Base-by-base conservation (phyloP, 2,113 vertebrate genomes). In the Abramis brama region DNA sequence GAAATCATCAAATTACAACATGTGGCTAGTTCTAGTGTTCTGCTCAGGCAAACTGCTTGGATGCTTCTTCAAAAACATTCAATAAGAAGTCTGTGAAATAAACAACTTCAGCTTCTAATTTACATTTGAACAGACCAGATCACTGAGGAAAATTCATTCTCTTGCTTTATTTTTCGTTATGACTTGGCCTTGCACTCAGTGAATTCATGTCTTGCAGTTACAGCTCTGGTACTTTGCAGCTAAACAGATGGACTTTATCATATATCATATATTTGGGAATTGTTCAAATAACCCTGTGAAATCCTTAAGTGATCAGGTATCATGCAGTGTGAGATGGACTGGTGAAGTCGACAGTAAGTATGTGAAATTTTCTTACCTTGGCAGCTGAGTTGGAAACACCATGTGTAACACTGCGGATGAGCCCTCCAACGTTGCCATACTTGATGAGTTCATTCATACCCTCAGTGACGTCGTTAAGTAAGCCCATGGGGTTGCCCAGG, bases 311-410 rank as follows among this genome's bases (percentile, higher is more conserved):
- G 9, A 77, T 77, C 6, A 2, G 36, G 55, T 59, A 79, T 79
- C 33, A 43, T 5, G 21, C 55, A 39, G 5, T 39, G 57, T 43
- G 12, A 43, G 5, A 43, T 13, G 11, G 55, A 79, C 33, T 36
- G n/a, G 60, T 66, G 25, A 81, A 27, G 13, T 27, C 1, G 27
- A 27, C 27, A 27, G 27, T 11, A 33, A 55, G 4, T 55, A 43
- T 36, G 30, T 66, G 1, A 39, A 82, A 2, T 77, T 55, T 82
- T 55, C 6, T 1, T 93, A 99, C 98, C 97, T 99, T 99, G 47
- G 98, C 98, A 55, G 98, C 97, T 3, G 98, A 99, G 92, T 99
- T 98, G 33, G 98, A 99, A 4, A 99, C 98, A 0, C 98, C 98
- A 0, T 99, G 98, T 0, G 98, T 99, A 83, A 99, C 97, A 1